Conservation (phyloP, 2,113 vertebrate genomes). For the Boulengeromyrus knoepffleri region DNA sequence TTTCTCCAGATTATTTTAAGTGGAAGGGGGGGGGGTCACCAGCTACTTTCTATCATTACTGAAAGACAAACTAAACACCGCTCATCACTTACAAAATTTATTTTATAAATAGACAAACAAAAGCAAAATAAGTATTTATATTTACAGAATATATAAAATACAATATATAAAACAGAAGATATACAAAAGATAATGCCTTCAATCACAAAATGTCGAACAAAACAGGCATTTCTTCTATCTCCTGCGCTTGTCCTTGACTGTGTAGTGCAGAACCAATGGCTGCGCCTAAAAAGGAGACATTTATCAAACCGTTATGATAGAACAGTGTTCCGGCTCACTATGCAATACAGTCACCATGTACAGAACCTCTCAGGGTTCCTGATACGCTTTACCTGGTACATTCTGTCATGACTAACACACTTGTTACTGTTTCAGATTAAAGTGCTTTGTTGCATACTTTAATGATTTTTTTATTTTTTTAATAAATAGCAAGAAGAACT, state of each 20-base stretch:
- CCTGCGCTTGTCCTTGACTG: slow-evolving; percentile 24
- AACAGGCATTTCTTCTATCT: slow-evolving; percentile 16
- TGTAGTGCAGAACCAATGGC: slow-evolving; percentile 29
- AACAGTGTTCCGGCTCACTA: neutral
- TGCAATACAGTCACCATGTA: neutral
- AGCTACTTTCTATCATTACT: neutral
- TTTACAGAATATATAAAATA: slow-evolving; percentile 68
- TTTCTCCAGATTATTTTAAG: neutral
- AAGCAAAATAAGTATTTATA: slow-evolving; percentile 67
- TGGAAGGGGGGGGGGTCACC: neutral
- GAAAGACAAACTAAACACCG: neutral
- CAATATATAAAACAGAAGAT: slow-evolving; percentile 69
- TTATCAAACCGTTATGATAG: neutral
- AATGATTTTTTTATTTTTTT: neutral
- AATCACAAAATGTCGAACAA: slow-evolving; percentile 20
- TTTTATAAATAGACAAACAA: slow-evolving; percentile 68
- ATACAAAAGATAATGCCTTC: slow-evolving; percentile 47
- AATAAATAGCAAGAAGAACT: neutral
- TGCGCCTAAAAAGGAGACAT: slow-evolving; percentile 6
- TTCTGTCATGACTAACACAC: neutral
- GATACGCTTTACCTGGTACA: neutral
- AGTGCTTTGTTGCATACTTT: neutral
- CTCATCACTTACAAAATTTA: slow-evolving; percentile 17
- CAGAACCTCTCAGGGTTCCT: neutral
- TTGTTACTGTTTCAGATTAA: neutral